These are phyloP conservation scores for Apostichopus parvimensis DNA, from an alignment of 35 echinoderm and acorn worm genomes.

Conservation along the genomic window DNA sequence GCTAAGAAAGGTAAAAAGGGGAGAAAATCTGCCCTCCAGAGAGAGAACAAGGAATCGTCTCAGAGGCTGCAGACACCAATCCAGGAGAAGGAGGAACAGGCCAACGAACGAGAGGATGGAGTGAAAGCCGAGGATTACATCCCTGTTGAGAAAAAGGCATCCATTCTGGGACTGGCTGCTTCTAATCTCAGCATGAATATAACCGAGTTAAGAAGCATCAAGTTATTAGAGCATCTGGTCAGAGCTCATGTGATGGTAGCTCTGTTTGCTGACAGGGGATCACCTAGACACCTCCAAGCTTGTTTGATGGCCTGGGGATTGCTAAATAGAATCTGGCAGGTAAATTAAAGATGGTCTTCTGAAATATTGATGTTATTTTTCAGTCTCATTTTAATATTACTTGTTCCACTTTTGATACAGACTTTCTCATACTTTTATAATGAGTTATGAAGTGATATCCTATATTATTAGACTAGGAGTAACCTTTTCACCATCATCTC, in stretches of 20 bases:
- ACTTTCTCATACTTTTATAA: too few relatives aligned
- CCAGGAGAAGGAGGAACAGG: slow-evolving; percentile 1
- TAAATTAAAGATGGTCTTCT: slow-evolving; percentile 1
- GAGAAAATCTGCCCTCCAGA: slow-evolving; percentile 50
- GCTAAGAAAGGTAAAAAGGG: slow-evolving; percentile 57
- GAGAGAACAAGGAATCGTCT: slow-evolving; percentile 4
- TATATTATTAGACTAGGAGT: too few relatives aligned
- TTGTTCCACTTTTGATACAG: too few relatives aligned
- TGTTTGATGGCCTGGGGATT: slow-evolving; percentile 91
- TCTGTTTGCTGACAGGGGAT: slow-evolving; percentile 73
- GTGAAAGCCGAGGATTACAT: slow-evolving; percentile 61
- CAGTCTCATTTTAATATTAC: too few relatives aligned
- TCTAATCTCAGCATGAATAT: slow-evolving; percentile 67
- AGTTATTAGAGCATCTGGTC: slow-evolving; percentile 75
- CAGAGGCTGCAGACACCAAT: slow-evolving; percentile 16
- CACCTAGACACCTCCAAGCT: slow-evolving; percentile 60
- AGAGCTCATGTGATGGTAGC: slow-evolving; percentile 90
- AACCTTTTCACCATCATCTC: too few relatives aligned
- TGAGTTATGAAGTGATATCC: too few relatives aligned
- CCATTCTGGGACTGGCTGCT: slow-evolving; percentile 75
- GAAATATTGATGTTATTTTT: too few relatives aligned
- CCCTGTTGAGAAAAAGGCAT: slow-evolving; percentile 76
- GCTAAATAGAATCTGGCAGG: slow-evolving; percentile 89
- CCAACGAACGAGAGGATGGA: slow-evolving; percentile 53
- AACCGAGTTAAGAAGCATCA: slow-evolving; percentile 73